These are phyloP conservation scores for Abramis brama DNA, from an alignment of 2,113 vertebrate genomes.

Conservation along the genomic window DNA sequence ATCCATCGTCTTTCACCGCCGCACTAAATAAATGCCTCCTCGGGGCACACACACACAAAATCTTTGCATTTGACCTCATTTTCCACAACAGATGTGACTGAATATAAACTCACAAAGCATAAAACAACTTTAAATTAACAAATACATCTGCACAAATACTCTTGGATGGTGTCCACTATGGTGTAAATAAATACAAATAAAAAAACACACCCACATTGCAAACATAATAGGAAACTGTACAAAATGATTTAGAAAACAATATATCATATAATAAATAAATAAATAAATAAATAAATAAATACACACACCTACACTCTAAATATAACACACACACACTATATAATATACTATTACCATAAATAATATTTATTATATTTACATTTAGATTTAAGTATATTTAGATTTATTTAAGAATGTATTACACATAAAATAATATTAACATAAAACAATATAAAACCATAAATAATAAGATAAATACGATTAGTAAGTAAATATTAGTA, in stretches of 20 bases:
- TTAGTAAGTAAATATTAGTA: no score
- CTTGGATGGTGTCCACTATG: background rate
- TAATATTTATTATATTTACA: no score
- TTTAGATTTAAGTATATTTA: no score
- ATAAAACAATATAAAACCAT: no score
- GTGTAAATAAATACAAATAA: background rate
- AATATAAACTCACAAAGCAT: background rate
- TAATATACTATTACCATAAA: no score
- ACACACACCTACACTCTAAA: no score
- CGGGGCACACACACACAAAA: background rate
- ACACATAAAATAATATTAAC: no score
- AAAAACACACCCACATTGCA: background rate
- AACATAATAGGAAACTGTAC: background rate
- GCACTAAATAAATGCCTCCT: background rate
- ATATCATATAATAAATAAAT: background rate
- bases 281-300: background rate
- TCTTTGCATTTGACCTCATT: constrained; percentile 1
- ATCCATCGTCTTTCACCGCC: background rate
- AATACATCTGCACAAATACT: background rate
- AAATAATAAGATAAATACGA: no score
- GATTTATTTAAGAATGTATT: no score
- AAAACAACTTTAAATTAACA: background rate
- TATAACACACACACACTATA: no score
- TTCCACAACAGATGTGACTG: background rate
- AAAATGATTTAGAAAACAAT: background rate